Conservation (phyloP, 2,797 vertebrate genomes). For the Loris lydekkerianus region DNA sequence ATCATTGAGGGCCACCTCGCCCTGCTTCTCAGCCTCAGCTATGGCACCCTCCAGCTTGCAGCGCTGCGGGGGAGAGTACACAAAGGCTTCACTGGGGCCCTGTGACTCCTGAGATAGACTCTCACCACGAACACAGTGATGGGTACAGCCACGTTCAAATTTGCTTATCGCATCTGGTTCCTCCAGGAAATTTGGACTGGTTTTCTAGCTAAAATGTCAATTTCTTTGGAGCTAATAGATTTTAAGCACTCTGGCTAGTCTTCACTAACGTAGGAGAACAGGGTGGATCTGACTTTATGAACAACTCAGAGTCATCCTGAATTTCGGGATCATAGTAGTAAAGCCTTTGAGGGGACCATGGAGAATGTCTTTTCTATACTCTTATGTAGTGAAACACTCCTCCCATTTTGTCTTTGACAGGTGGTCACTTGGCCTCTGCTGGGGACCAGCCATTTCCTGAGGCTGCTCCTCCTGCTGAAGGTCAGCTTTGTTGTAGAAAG, state of each 20-base stretch:
- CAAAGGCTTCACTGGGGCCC: neutral
- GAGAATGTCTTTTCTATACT: neutral
- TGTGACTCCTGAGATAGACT: neutral
- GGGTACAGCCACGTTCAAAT: neutral
- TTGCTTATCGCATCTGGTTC: neutral
- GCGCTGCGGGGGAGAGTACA: conserved; percentile 75
- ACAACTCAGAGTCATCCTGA: neutral
- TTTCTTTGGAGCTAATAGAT: neutral
- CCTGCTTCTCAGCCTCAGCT: conserved; percentile 73
- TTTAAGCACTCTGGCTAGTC: neutral
- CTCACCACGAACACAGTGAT: neutral
- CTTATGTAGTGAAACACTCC: neutral
- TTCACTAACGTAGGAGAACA: neutral
- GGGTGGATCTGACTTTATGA: neutral
- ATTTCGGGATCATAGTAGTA: neutral
- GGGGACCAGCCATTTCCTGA: neutral
- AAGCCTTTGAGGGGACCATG: neutral
- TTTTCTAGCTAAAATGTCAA: neutral
- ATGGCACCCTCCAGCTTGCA: conserved; percentile 75
- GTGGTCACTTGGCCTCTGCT: neutral
- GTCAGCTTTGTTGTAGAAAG: neutral
- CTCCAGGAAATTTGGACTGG: neutral
- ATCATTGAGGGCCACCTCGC: conserved; percentile 34
- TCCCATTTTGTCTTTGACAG: neutral
- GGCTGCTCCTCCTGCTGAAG: neutral